Percentiles rank a stretch among this genome's conserved stretches.
These are phyloP conservation scores for Eilema caniola DNA, from an alignment of 2,888 invertebrate genomes.

Conservation along the genomic window DNA sequence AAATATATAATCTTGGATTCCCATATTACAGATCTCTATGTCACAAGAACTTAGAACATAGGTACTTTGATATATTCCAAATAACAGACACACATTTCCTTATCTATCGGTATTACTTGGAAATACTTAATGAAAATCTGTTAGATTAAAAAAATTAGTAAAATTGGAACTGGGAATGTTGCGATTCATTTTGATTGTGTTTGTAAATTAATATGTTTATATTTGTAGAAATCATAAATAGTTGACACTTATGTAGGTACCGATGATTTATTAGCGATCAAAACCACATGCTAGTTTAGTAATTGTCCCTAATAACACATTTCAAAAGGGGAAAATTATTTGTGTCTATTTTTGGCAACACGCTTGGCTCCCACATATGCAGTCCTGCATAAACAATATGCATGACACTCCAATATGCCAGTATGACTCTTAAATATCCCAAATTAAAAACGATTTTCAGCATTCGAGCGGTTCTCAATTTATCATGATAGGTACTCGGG, in stretches of 20 bases:
- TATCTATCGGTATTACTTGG: neutral
- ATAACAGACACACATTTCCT: neutral
- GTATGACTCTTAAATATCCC: constrained; percentile 82
- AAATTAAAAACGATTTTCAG: constrained; percentile 83
- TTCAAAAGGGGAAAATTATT: constrained; percentile 25
- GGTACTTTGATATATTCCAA: neutral
- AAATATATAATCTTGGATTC: no score
- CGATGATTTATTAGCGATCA: constrained; percentile 5
- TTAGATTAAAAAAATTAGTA: no score
- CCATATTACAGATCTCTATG: no score
- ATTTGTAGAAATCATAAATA: neutral
- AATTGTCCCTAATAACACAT: constrained; percentile 7
- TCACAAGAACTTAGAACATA: no score
- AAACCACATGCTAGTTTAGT: neutral
- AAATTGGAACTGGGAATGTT: neutral
- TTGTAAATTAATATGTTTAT: neutral
- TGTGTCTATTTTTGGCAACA: constrained; percentile 15
- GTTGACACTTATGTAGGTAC: neutral
- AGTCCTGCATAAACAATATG: constrained; percentile 47
- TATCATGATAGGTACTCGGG: constrained; percentile 71
- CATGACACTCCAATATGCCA: constrained; percentile 70
- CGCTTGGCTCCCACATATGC: constrained; percentile 58
- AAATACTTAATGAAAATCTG: no score
- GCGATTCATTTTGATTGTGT: neutral
- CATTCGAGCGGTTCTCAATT: constrained; percentile 74